These are phyloP conservation scores for Drosophila nr. perissopoda DNA, from an alignment of 2,888 invertebrate genomes.

Conservation along the genomic window DNA sequence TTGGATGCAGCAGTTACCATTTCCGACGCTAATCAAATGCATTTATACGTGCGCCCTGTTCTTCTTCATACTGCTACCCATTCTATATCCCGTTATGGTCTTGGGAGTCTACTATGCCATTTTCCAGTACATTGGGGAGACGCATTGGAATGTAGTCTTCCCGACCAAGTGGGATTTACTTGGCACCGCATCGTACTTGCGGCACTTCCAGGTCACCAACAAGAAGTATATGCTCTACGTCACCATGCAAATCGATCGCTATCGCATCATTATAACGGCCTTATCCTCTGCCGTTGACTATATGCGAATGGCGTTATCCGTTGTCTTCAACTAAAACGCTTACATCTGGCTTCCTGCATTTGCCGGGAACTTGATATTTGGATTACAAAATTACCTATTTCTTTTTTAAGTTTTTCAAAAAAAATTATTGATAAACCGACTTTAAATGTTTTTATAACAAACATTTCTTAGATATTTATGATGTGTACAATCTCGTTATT, in stretches of 20 bases:
- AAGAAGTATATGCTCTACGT: constrained; percentile 62
- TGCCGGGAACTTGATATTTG: not conserved
- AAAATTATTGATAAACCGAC: not conserved
- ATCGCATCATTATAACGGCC: constrained; percentile 68
- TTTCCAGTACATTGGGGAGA: constrained; percentile 68
- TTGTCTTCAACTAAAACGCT: constrained; percentile 49
- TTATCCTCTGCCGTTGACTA: constrained; percentile 79
- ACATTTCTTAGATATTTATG: not conserved
- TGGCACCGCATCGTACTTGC: constrained; percentile 44
- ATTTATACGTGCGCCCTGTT: constrained; percentile 57
- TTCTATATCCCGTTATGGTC: constrained; percentile 59
- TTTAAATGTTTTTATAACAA: not conserved
- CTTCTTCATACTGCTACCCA: constrained; percentile 66
- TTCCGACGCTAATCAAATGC: constrained; percentile 78
- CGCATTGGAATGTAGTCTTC: constrained; percentile 48
- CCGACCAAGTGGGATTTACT: constrained; percentile 59
- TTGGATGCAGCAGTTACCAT: constrained; percentile 80
- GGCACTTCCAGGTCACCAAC: constrained; percentile 62
- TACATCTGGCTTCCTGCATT: not conserved
- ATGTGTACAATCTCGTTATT: not conserved
- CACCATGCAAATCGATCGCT: constrained; percentile 72
- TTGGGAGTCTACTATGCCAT: constrained; percentile 62
- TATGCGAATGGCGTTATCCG: constrained; percentile 70
- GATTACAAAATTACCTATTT: not conserved
- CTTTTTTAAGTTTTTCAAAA: not conserved